phyloP scores from a whole-genome alignment of 1,140 invertebrate species.

The Euwallacea similis region DNA sequence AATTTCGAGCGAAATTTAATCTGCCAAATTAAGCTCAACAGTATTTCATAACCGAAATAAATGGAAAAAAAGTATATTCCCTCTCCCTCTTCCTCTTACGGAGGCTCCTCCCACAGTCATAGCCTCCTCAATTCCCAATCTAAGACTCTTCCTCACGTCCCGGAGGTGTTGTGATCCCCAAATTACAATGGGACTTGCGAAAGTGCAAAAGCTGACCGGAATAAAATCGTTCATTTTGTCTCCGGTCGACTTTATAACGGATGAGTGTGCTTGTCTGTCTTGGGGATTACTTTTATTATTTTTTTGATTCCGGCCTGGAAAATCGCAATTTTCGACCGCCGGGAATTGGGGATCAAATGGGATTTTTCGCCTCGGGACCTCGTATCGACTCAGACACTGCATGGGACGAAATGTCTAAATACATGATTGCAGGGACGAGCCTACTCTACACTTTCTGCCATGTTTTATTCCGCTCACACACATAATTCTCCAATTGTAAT shows the following conservation, averaged over 20 bases:
- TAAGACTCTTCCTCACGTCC: slow-evolving; percentile 33
- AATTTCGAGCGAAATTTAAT: neutral
- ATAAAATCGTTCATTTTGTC: slow-evolving; percentile 43
- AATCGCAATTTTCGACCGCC: slow-evolving; percentile 15
- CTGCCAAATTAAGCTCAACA: neutral
- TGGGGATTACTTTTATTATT: slow-evolving; percentile 36
- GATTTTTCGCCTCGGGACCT: neutral
- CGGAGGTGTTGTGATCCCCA: slow-evolving; percentile 46
- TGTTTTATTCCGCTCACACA: slow-evolving; percentile 30
- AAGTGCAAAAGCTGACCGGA: slow-evolving; percentile 45
- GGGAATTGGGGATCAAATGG: slow-evolving; percentile 2
- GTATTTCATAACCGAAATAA: neutral
- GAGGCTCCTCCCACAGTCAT: neutral
- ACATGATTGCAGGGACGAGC: too few species aligned
- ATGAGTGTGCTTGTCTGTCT: slow-evolving; percentile 31
- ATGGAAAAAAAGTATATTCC: neutral
- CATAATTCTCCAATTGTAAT: slow-evolving; percentile 34
- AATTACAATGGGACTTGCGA: slow-evolving; percentile 46
- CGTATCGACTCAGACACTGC: neutral
- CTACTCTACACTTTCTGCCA: neutral
- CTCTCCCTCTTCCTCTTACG: neutral
- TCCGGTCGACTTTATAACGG: slow-evolving; percentile 28
- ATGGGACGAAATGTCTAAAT: too few species aligned
- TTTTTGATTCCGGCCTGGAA: slow-evolving; percentile 18
- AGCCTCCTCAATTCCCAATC: neutral